Evolutionary conservation across 2,888 invertebrate species (phyloP).

Genomic region (Apodemia mormo): DNA sequence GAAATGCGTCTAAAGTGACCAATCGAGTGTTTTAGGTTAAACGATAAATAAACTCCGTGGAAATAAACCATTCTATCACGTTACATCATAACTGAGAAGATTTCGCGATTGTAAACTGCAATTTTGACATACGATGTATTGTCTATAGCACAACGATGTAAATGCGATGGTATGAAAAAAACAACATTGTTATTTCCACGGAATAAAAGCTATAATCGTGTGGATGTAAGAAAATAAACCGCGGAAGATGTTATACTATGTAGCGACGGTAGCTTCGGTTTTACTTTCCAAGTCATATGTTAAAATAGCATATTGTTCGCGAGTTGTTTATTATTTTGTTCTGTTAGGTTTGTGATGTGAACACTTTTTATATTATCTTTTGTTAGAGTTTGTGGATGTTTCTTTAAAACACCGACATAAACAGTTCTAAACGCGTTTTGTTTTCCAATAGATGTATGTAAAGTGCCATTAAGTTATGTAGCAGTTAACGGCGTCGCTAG

Average conservation of each 20-base stretch:
- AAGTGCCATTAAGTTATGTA: too few relatives aligned
- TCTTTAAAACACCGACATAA: neutral
- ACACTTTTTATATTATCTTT: slow-evolving; percentile 10
- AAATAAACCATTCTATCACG: slow-evolving; percentile 13
- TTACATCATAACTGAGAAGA: slow-evolving; percentile 1
- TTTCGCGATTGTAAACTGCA: slow-evolving; percentile 57
- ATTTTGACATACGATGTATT: slow-evolving; percentile 73
- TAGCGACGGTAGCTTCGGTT: slow-evolving; percentile 73
- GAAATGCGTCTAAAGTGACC: neutral
- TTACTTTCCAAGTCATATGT: slow-evolving; percentile 70
- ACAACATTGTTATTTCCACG: neutral
- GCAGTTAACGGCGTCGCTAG: too few relatives aligned
- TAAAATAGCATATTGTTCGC: slow-evolving; percentile 74
- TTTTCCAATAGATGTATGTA: too few relatives aligned
- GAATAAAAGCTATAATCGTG: neutral
- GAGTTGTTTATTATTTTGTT: slow-evolving; percentile 37
- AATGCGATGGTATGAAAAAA: neutral
- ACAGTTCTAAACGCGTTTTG: neutral
- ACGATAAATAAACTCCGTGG: slow-evolving; percentile 6
- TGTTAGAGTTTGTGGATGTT: neutral
- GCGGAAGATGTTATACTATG: slow-evolving; percentile 51
- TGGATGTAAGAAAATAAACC: neutral
- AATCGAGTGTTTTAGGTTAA: neutral
- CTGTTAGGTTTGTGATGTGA: neutral
- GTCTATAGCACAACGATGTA: slow-evolving; percentile 39